Percentiles rank a stretch among this genome's conserved stretches.
Conservation (phyloP, 2,113 vertebrate genomes). For the Leptosomus discolor region DNA sequence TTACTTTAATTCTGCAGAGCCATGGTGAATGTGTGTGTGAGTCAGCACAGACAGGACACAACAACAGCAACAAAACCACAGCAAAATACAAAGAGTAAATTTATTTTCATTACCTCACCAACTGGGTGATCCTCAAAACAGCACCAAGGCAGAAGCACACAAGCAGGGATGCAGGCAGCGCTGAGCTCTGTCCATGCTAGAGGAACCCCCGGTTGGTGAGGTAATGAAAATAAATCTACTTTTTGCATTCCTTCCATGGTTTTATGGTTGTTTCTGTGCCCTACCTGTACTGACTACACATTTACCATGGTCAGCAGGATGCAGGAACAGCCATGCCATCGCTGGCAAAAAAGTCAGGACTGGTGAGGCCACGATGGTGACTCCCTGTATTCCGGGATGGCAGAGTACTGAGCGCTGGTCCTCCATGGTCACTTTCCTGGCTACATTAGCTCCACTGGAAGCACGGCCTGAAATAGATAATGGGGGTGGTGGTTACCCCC, state of each 20-base stretch:
- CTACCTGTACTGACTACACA: background rate
- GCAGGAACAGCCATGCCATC: background rate
- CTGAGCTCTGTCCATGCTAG: background rate
- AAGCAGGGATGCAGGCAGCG: background rate
- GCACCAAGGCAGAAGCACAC: background rate
- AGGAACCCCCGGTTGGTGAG: accelerated
- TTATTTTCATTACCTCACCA: background rate
- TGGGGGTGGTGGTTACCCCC: accelerated
- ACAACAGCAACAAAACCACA: background rate
- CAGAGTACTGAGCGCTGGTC: background rate
- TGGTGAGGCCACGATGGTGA: accelerated
- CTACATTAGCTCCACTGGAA: background rate
- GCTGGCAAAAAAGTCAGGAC: background rate
- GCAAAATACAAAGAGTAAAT: background rate
- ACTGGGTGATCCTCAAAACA: background rate
- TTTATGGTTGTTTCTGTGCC: background rate
- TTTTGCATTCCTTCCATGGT: background rate
- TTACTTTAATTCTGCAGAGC: background rate
- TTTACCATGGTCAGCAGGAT: background rate
- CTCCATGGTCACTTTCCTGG: background rate
- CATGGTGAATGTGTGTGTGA: accelerated
- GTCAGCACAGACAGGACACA: background rate
- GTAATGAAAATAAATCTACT: background rate
- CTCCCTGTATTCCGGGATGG: accelerated
- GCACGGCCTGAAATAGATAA: background rate